A percentile compares a stretch with the other conserved stretches of the same genome.
Evolutionary conservation across 2,888 invertebrate genomes (phyloP).

Genomic region (Protophormia terraenovae): DNA sequence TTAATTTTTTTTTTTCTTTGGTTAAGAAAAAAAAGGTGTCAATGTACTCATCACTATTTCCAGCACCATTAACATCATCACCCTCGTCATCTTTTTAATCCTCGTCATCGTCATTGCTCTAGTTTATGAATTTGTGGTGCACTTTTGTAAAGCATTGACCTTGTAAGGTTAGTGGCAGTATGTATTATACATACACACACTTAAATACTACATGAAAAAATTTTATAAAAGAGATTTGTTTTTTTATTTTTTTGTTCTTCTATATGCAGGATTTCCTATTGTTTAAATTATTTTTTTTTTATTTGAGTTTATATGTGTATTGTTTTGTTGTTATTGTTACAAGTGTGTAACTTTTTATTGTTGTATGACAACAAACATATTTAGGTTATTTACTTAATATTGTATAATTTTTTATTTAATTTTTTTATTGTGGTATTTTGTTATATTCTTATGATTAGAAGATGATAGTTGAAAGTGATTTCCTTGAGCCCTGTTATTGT

Average conservation of each 20-base stretch:
- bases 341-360: background rate
- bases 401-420: background rate
- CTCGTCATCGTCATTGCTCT: conserved; percentile 46
- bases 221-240: conserved; percentile 6
- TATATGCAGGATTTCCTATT: conserved; percentile 42
- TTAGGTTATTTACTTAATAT: conserved; percentile 1
- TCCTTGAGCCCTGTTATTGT: background rate
- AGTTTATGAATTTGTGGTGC: conserved; percentile 46
- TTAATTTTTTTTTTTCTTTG: conserved; percentile 3
- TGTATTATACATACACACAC: background rate
- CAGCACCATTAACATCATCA: background rate
- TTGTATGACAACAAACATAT: conserved; percentile 9
- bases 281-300: conserved; percentile 33
- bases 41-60: conserved; percentile 43
- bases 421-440: background rate
- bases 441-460: no score
- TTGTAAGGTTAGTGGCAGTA: conserved; percentile 56
- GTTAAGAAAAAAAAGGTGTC: conserved; percentile 42
- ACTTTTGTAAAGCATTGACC: conserved; percentile 58
- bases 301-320: background rate
- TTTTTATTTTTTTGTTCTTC: background rate
- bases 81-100: conserved; percentile 29
- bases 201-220: background rate
- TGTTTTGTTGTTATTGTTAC: background rate
- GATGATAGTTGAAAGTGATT: background rate